Percentiles rank a stretch among this genome's conserved stretches.
These are phyloP conservation scores for Phalacrocorax pelagicus DNA, from an alignment of 2,113 vertebrate genomes.

Conservation along the genomic window DNA sequence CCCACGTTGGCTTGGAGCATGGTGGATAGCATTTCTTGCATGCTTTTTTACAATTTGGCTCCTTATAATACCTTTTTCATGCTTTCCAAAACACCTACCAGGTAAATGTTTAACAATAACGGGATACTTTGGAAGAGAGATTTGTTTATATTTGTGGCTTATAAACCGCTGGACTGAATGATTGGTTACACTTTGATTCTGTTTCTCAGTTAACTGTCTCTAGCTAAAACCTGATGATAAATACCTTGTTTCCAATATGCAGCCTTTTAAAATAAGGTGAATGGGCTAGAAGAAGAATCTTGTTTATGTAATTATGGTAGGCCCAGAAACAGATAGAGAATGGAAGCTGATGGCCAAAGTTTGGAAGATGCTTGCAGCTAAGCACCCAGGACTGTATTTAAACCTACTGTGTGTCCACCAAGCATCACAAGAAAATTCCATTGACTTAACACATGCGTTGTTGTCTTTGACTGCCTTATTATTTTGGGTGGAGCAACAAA, in stretches of 20 bases:
- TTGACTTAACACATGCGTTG: background rate
- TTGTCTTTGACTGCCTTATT: background rate
- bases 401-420: background rate
- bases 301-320: fast-evolving
- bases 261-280: background rate
- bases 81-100: slow-evolving; percentile 82
- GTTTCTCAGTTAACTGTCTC: background rate
- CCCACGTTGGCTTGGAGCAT: slow-evolving; percentile 82
- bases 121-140: background rate
- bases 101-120: slow-evolving; percentile 58
- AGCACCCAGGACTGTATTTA: background rate
- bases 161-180: background rate
- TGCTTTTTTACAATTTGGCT: slow-evolving; percentile 70
- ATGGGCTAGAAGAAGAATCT: background rate
- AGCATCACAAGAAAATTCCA: background rate
- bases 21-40: slow-evolving; percentile 83
- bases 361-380: background rate
- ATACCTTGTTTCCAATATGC: background rate
- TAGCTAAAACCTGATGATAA: background rate
- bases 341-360: background rate
- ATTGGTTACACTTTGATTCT: background rate
- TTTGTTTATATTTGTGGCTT: background rate
- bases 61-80: slow-evolving; percentile 78
- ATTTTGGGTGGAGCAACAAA: background rate
- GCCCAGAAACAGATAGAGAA: background rate